Conservation (phyloP, 53 echinoderm and acorn worm species). For the Temnopleurus reevesii region DNA sequence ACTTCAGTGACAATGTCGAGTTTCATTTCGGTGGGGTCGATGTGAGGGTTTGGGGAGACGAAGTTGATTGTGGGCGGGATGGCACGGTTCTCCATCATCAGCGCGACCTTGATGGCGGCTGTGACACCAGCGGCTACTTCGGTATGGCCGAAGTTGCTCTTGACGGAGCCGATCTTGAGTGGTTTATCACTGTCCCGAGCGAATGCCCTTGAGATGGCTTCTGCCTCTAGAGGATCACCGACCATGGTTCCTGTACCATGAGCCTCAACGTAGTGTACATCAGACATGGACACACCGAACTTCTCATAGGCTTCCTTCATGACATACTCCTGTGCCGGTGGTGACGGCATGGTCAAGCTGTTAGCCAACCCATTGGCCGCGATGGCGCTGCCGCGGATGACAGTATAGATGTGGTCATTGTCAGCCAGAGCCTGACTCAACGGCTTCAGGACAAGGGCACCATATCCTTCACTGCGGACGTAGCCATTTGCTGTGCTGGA, state of each 20-base stretch:
- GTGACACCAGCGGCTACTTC: constrained; percentile 91
- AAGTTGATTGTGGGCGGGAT: constrained; percentile 94
- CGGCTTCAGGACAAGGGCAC: constrained; percentile 82
- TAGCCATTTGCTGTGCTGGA: constrained; percentile 94
- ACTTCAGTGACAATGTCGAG: constrained; percentile 73
- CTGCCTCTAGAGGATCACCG: constrained; percentile 94
- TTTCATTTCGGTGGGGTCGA: constrained; percentile 75
- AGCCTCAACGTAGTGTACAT: constrained; percentile 87
- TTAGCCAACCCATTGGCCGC: constrained; percentile 88
- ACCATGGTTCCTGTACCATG: constrained; percentile 98
- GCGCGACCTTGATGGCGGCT: constrained; percentile 90
- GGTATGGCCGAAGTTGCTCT: constrained; percentile 96
- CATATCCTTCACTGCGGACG: constrained; percentile 95
- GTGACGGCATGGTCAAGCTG: constrained; percentile 95
- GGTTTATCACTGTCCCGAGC: constrained; percentile 58
- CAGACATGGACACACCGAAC: constrained; percentile 79
- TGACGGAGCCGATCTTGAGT: constrained; percentile 92
- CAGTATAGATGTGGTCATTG: constrained; percentile 89
- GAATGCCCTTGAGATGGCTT: constrained; percentile 88
- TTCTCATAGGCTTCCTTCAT: constrained; percentile 84
- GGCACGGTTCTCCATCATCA: constrained; percentile 84
- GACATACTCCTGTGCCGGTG: constrained; percentile 74
- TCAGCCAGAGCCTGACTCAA: constrained; percentile 77
- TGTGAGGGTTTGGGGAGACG: constrained; percentile 79
- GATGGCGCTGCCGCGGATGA: constrained; percentile 83